Conservation (phyloP, 23 tunicate species). For the Styela clava region DNA sequence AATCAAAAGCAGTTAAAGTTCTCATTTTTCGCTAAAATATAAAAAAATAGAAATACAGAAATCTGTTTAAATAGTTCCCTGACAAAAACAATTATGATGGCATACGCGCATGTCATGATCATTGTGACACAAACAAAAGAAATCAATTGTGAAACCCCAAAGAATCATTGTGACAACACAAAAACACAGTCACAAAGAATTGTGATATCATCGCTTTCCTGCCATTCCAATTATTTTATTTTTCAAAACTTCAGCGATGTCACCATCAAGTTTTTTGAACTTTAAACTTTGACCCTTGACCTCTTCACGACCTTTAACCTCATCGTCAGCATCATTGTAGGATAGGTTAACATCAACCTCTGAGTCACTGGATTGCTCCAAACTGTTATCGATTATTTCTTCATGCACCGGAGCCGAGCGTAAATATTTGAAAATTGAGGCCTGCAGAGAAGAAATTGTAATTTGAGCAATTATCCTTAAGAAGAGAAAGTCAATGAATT, state of each 20-base stretch:
- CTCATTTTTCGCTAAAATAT: too few relatives aligned
- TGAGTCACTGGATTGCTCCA: background rate
- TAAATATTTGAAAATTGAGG: slow-evolving; percentile 26
- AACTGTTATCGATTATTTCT: background rate
- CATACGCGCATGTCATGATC: too few relatives aligned
- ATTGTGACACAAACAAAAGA: too few relatives aligned
- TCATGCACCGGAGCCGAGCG: slow-evolving; percentile 25
- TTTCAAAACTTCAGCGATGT: slow-evolving; percentile 8
- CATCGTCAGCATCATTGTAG: background rate
- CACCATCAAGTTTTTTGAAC: background rate
- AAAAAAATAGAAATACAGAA: too few relatives aligned
- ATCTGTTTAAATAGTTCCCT: too few relatives aligned
- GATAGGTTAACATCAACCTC: background rate
- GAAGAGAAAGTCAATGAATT: too few relatives aligned
- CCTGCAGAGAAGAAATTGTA: background rate
- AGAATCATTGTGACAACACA: background rate
- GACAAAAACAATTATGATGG: too few relatives aligned
- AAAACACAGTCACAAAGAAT: background rate
- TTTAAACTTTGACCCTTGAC: background rate
- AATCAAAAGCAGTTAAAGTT: too few relatives aligned
- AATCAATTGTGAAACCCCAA: too few relatives aligned
- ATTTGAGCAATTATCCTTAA: background rate
- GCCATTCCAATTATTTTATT: slow-evolving; percentile 2
- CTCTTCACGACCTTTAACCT: too few relatives aligned
- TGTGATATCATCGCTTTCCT: background rate